These are phyloP conservation scores for Epizoanthus fatuus DNA, from an alignment of 92 coral and sea anemone genomes.

Conservation along the genomic window DNA sequence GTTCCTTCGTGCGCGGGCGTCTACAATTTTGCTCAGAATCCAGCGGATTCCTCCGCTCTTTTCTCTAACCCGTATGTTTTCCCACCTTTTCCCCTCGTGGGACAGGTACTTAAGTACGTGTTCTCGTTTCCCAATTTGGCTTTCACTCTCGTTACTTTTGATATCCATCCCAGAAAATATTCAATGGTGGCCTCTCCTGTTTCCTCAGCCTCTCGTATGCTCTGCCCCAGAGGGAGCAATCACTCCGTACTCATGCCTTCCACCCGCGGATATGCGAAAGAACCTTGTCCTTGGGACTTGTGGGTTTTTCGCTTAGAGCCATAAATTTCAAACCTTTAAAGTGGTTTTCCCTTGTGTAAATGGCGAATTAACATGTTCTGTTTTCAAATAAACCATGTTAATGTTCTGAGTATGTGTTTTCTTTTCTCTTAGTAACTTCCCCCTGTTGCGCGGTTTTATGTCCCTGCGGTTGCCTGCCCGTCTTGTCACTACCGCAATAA, in stretches of 20 bases:
- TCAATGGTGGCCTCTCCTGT: not conserved
- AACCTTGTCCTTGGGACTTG: too few species aligned
- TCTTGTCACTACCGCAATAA: slow-evolving; percentile 56
- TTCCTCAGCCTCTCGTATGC: too few species aligned
- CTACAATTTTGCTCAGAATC: slow-evolving; percentile 52
- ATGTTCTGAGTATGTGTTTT: not conserved
- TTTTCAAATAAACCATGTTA: not conserved
- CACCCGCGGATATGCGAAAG: too few species aligned
- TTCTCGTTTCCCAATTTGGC: not conserved
- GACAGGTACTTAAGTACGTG: not conserved
- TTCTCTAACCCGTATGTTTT: slow-evolving; percentile 43
- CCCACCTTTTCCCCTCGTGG: not conserved
- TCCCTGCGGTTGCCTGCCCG: slow-evolving; percentile 54
- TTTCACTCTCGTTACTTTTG: not conserved
- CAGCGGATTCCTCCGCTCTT: not conserved
- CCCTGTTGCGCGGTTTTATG: slow-evolving; percentile 55
- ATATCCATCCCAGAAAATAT: not conserved
- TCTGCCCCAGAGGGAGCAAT: too few species aligned
- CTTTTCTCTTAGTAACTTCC: slow-evolving; percentile 47
- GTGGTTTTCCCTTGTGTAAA: too few species aligned
- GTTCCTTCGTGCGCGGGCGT: slow-evolving; percentile 24
- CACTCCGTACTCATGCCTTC: too few species aligned
- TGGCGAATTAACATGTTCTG: too few species aligned
- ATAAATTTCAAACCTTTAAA: too few species aligned
- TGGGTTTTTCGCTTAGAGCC: not conserved